Conservation (phyloP, 2,888 invertebrate genomes). For the Gibbula magus region DNA sequence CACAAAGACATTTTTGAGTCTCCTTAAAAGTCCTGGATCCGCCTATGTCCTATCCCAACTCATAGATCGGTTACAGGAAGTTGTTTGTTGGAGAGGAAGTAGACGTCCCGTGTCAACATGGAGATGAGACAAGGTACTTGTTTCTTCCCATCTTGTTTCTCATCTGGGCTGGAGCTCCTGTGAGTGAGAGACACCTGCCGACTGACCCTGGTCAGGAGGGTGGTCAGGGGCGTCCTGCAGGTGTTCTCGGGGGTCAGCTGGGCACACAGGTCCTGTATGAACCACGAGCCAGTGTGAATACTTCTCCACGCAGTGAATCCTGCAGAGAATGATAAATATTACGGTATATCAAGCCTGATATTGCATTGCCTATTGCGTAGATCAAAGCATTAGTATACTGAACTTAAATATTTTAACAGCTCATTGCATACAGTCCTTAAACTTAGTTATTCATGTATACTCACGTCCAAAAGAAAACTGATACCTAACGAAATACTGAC, state of each 20-base stretch:
- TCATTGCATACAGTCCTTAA: no score
- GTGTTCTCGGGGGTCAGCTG: constrained; percentile 33
- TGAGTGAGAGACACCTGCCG: constrained; percentile 42
- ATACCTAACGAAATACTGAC: no score
- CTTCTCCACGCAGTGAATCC: constrained; percentile 57
- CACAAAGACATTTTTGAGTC: no score
- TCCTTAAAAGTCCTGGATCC: no score
- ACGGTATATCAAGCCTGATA: not conserved
- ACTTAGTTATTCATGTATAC: no score
- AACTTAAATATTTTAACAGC: no score
- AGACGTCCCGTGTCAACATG: constrained; percentile 55
- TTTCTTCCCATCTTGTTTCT: constrained; percentile 46
- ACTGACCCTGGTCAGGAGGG: constrained; percentile 45
- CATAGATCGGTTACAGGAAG: not conserved
- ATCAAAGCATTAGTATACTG: no score
- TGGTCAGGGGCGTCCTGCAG: constrained; percentile 31
- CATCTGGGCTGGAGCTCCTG: constrained; percentile 31
- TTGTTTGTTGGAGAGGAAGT: constrained; percentile 27
- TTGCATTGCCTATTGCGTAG: no score
- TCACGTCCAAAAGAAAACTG: no score
- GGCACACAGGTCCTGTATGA: constrained; percentile 47
- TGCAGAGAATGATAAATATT: constrained; percentile 16
- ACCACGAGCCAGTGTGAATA: constrained; percentile 51
- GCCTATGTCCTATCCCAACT: no score
- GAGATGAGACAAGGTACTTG: constrained; percentile 53